Evolutionary conservation across 1,140 invertebrate genomes (phyloP), one percentile per base, ranked within the genome.

Genomic region (Pararge aegeria): DNA sequence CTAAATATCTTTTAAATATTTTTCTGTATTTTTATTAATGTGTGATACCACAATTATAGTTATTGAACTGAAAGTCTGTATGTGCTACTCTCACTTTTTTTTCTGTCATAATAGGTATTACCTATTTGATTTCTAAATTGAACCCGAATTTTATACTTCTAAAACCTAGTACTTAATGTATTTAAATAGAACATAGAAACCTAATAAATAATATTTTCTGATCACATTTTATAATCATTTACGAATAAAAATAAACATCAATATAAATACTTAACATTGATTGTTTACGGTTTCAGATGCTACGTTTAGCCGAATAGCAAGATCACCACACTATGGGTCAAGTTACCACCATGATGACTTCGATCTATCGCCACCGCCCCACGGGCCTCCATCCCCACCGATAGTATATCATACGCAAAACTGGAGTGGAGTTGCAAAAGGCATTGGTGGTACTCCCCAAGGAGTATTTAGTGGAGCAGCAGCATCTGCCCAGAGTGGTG

Each of bases 401-500:
- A 58, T 77, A 7, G 48, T 75, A 40, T 80, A 82, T 52, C 80
- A 60, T 15, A 76, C 83, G 0, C 68, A 80, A 4, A 74, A 86
- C n/a, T 88, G 82, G 81, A 78, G 72, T 30, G 85, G 85, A 10
- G 51, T 79, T 13, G 51, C 72, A 7, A 64, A 66, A 38, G 62
- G 64, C 10, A 27, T 60, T 34, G 70, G 67, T 51, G 79, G 80
- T 13, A 34, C 48, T 1, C 61, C 53, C 15, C 72, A 78, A 52
- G 81, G 80, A 46, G 73, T 86, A 0, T 83, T 80, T 40, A 88
- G 81, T 51, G 85, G 85, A 1, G 85, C 85, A 4, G 73, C 81
- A 5, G 82, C 83, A 15, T 62, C 73, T 9, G 70, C 73, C n/a
- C 63, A 67, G 1, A 70, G 62, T 44, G 69, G 62, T 19, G 29